Evolutionary conservation across 2,113 vertebrate genomes (phyloP).

Genomic region (Cheirogaleus medius): DNA sequence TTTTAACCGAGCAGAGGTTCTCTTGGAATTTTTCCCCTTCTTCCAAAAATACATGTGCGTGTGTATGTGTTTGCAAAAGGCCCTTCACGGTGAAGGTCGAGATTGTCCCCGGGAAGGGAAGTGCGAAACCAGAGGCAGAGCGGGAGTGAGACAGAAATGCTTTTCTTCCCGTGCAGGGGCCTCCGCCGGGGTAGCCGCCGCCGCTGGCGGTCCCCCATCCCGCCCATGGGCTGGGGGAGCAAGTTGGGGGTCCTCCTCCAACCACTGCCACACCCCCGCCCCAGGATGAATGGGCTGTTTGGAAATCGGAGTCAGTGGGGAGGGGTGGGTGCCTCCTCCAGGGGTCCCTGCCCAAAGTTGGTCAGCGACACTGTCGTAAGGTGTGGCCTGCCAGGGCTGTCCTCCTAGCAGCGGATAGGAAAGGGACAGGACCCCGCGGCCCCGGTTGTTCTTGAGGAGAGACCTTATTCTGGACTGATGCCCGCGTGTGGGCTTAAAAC

Average conservation of each 20-base stretch:
- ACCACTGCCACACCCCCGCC: not conserved
- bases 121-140: slow-evolving; percentile 70
- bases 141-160: slow-evolving; percentile 79
- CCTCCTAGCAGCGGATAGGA: not conserved
- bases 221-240: not conserved
- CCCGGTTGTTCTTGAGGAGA: not conserved
- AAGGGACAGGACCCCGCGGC: not conserved
- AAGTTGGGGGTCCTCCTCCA: too few relatives aligned
- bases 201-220: not conserved
- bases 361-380: not conserved
- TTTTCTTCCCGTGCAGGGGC: slow-evolving; percentile 72
- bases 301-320: not conserved
- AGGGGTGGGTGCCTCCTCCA: not conserved
- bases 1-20: slow-evolving; percentile 83
- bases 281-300: not conserved
- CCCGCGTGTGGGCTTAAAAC: not conserved
- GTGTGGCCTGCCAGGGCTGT: not conserved
- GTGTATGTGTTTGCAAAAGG: slow-evolving; percentile 20
- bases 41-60: slow-evolving; percentile 80
- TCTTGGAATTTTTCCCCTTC: slow-evolving; percentile 71
- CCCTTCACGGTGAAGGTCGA: slow-evolving; percentile 74
- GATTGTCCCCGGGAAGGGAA: slow-evolving; percentile 77
- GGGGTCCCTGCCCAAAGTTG: not conserved
- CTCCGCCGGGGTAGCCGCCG: fast-evolving
- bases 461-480: not conserved